Base-by-base conservation (phyloP, 2,888 invertebrate genomes). In the Meteorus cinctellus region DNA sequence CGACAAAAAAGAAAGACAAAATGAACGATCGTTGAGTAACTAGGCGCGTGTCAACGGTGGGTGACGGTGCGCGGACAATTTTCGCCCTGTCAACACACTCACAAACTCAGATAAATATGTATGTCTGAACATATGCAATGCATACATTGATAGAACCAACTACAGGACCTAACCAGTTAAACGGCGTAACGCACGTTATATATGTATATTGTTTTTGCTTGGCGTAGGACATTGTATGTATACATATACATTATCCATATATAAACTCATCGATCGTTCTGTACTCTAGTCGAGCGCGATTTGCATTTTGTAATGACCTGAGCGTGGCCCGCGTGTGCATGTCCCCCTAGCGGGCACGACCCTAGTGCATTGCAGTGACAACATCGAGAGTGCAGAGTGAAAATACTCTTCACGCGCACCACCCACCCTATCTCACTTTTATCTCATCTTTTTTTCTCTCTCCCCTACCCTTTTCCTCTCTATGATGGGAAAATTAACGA, bases 261-360 rank as follows among this genome's bases (percentile, higher is more conserved):
- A 81, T 83, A 84, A 83, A 83, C 83, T 83, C 85, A 88, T 88
- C 86, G 87, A 88, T 87, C 85, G 82, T 76, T 24, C 41, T 80
- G n/a, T 55, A 55, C 55, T 55, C 55, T 55, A 0, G 19, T 55
- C 81, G 81, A 80, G 80, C 77, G 79, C 83, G 84, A 89, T 89
- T 89, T 89, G 87, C 89, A 89, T 89, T 85, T 84, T 81, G 85
- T 88, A 89, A 89, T 88, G 88, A 88, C 85, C 83, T 80, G 63
- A 67, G 77, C 72, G 75, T 74, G 72, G 73, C 71, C 60, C 63
- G 12, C 31, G 70, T 59, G 36, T 6, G 19, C 48, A 16, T 66
- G 48, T 24, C 16, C 48, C 24, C 36, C 36, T 16, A 14, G 41
- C 14, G 70, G 3, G 34, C 34, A 24, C 29, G 16, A 55, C 55